Conservation (phyloP, 1,140 invertebrate genomes). For the Muscidifurax raptorellus region DNA sequence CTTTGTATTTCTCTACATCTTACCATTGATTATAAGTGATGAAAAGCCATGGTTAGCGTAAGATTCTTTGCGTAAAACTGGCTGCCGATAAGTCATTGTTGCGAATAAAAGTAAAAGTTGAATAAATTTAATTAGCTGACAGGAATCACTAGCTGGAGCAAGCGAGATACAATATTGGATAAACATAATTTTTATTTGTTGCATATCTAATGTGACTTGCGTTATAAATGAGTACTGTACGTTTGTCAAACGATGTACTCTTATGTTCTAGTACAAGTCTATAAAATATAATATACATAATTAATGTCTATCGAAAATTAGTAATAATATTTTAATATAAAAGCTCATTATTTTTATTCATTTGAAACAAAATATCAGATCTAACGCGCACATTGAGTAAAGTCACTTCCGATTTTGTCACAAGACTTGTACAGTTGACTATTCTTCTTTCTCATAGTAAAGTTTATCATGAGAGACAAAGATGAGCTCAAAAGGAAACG, state of each 20-base stretch:
- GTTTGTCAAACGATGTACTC: conserved; percentile 25
- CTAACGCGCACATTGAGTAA: conserved; percentile 32
- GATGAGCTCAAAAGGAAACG: conserved; percentile 48
- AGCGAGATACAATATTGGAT: conserved; percentile 54
- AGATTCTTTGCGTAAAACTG: conserved; percentile 49
- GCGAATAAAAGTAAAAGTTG: conserved; percentile 64
- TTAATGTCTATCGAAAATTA: conserved; percentile 42
- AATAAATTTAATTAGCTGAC: conserved; percentile 60
- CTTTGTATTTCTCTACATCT: conserved; percentile 51
- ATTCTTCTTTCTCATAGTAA: conserved; percentile 28
- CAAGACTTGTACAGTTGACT: conserved; percentile 29
- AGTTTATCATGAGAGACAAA: conserved; percentile 13
- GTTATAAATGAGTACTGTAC: conserved; percentile 38
- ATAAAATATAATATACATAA: neutral
- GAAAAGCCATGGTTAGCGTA: conserved; percentile 47
- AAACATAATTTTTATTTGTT: conserved; percentile 29
- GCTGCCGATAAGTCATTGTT: conserved; percentile 62
- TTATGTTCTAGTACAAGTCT: conserved; percentile 26
- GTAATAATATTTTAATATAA: conserved; percentile 39
- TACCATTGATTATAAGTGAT: conserved; percentile 51
- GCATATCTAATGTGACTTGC: conserved; percentile 19
- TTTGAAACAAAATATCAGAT: conserved; percentile 30
- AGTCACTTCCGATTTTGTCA: conserved; percentile 31
- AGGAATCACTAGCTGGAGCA: conserved; percentile 60
- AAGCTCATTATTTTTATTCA: conserved; percentile 24